Evolutionary conservation across 2,888 invertebrate genomes (phyloP), one percentile per base, ranked within the genome.

Genomic region (Neria commutata): DNA sequence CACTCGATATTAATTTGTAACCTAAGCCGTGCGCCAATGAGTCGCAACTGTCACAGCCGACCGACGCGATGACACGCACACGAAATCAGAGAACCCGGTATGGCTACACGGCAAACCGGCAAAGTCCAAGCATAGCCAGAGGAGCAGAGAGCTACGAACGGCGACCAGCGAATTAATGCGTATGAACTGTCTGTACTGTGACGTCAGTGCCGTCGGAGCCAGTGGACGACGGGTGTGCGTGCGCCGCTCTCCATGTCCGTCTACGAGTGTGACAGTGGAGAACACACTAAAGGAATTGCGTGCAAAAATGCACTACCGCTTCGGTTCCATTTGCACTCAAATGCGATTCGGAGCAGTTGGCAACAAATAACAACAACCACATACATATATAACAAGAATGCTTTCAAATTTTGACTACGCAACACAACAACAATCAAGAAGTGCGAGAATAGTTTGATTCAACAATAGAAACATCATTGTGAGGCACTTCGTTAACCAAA

Each of bases 1-100:
- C 58, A 40, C 50, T 63, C 67, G 62, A 69, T 75, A 75, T 74
- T 75, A 76, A 74, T 76, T 75, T 76, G 75, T 75, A 73, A 75
- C 71, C 64, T 65, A 63, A 55, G 58, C 56, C 60, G 59, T 56
- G 54, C 64, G 70, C 77, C 78, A 77, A 78, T 78, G 78, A 77
- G 78, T 77, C 77, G 77, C 74, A 75, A 77, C 75, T 78, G 77
- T 76, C 77, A 77, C 76, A 78, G 77, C 71, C 76, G 71, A 73
- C 73, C 78, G 72, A 76, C 71, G 74, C 74, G 78, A 78, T 78
- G 78, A 78, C 77, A 77, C 78, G 77, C 78, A 78, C 78, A 76
- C 65, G 19, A 42, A 42, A 42, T 42, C 42, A 42, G 21, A 4
- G 21, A n/a, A 14, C 6, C 37, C 6, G 16, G n/a, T n/a, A n/a